These are phyloP conservation scores for Caerostris extrusa DNA, from an alignment of 1,140 invertebrate species.

Conservation along the genomic window DNA sequence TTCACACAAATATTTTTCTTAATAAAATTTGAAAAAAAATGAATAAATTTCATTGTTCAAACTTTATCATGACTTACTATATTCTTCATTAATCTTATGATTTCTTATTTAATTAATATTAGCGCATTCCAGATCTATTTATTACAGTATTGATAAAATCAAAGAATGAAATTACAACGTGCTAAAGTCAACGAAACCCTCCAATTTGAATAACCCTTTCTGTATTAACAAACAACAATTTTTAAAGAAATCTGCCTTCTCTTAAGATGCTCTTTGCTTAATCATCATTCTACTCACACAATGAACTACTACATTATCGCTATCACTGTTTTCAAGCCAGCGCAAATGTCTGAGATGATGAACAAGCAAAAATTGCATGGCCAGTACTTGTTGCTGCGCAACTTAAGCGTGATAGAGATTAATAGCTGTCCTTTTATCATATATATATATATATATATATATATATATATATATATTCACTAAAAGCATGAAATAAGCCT, in stretches of 20 bases:
- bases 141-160: no score
- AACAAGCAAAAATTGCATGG: slow-evolving; percentile 14
- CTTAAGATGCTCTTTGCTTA: background rate
- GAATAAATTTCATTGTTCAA: no score
- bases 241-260: background rate
- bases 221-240: background rate
- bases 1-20: no score
- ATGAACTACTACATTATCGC: slow-evolving; percentile 20
- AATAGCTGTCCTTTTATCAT: slow-evolving; percentile 24
- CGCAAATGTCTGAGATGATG: background rate
- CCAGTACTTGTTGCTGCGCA: slow-evolving; percentile 16
- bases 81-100: no score
- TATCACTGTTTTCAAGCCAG: background rate
- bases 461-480: no score
- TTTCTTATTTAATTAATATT: no score
- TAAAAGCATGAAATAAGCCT: slow-evolving; percentile 21
- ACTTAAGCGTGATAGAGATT: background rate
- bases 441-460: no score
- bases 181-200: background rate
- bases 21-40: no score
- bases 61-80: no score
- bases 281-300: slow-evolving; percentile 5
- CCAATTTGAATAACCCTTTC: background rate
- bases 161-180: no score
- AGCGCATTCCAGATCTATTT: no score